Percentiles rank a stretch among this genome's conserved stretches.
Conservation (phyloP, 1,140 invertebrate genomes). For the Penaeus chinensis region DNA sequence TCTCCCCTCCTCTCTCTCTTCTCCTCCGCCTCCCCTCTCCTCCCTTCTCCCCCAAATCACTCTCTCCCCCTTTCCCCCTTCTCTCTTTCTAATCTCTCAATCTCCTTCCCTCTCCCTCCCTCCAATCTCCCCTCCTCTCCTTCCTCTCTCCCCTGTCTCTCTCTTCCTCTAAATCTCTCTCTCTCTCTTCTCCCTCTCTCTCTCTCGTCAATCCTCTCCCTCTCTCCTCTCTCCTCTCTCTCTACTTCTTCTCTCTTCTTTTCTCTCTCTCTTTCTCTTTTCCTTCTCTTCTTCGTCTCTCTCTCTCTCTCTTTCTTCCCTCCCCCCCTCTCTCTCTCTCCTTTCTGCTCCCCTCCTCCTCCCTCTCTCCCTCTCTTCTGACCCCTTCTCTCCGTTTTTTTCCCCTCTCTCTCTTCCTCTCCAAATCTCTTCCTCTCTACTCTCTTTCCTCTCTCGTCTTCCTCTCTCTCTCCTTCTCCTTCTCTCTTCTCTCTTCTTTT, state of each 20-base stretch:
- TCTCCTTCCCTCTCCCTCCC: neutral
- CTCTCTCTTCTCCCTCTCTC: neutral
- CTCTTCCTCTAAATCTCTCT: neutral
- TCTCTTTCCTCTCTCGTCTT: neutral
- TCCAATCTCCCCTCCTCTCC: neutral
- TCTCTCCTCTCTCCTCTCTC: neutral
- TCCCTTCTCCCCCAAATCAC: neutral
- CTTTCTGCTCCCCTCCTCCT: too few relatives aligned
- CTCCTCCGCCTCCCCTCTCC: neutral
- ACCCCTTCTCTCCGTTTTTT: neutral
- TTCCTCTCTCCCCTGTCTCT: neutral
- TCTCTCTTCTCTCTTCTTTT: neutral
- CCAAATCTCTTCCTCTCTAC: too few relatives aligned
- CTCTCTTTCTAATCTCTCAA: too few relatives aligned
- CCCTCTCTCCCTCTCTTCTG: too few relatives aligned
- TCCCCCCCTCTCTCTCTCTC: neutral
- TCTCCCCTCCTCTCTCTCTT: neutral
- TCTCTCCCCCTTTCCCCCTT: too few relatives aligned
- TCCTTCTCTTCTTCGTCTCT: neutral
- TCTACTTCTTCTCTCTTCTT: neutral
- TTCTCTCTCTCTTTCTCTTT: neutral
- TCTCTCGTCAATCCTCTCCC: neutral
- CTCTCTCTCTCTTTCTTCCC: neutral
- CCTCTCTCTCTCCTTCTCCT: neutral
- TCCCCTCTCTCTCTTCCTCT: neutral